These are phyloP conservation scores for Paracanthobrama guichenoti DNA, from an alignment of 2,113 vertebrate species.

Conservation along the genomic window DNA sequence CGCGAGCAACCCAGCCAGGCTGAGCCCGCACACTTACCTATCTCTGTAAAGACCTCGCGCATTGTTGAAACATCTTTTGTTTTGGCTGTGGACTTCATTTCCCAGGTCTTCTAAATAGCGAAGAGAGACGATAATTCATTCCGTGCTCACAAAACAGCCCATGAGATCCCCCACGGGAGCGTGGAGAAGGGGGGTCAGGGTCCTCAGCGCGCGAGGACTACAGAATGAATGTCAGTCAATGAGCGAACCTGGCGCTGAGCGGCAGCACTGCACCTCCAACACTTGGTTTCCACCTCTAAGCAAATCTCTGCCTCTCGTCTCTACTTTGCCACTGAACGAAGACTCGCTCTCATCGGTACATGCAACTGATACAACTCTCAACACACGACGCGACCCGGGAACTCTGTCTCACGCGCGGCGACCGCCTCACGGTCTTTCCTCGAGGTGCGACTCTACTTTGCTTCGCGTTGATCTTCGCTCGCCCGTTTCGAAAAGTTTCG, in stretches of 20 bases:
- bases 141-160: conserved; percentile 70
- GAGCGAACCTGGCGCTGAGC: conserved; percentile 85
- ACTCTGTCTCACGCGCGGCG: conserved; percentile 68
- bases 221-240: conserved; percentile 84
- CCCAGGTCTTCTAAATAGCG: conserved; percentile 80
- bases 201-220: conserved; percentile 47
- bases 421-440: conserved; percentile 71
- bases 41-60: conserved; percentile 28
- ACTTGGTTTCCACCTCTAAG: conserved; percentile 54
- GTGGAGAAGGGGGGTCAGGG: conserved; percentile 64
- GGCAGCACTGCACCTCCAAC: conserved; percentile 83
- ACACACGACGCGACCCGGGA: conserved; percentile 73
- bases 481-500: conserved; percentile 64
- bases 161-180: conserved; percentile 57
- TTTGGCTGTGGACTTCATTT: conserved; percentile 80
- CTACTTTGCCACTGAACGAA: conserved; percentile 45
- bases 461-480: conserved; percentile 70
- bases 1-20: background rate
- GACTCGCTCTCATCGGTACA: conserved; percentile 69
- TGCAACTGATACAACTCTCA: conserved; percentile 83
- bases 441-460: conserved; percentile 79
- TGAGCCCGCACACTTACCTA: conserved; percentile 31
- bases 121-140: conserved; percentile 78
- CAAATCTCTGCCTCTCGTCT: conserved; percentile 43
- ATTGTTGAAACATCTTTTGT: conserved; percentile 50